Conservation (phyloP, 2,888 invertebrate genomes). For the Brachypalpus laphriformis region DNA sequence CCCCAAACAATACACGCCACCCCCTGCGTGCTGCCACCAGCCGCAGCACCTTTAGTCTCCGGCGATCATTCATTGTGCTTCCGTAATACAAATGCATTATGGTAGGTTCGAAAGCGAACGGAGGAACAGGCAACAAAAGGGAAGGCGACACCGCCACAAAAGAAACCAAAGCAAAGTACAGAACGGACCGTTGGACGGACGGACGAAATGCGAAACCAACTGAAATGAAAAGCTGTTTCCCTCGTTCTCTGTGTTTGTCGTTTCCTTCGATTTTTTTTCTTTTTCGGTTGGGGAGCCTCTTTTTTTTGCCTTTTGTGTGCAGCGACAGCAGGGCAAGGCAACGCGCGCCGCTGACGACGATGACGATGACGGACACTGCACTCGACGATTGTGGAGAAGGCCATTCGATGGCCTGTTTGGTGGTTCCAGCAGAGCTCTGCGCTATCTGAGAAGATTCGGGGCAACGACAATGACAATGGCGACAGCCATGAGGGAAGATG, state of each 20-base stretch:
- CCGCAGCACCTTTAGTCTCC: background rate
- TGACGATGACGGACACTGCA: constrained; percentile 45
- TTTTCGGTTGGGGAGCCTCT: background rate
- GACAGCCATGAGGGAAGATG: constrained; percentile 47
- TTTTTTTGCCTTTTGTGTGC: background rate
- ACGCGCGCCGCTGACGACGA: constrained; percentile 46
- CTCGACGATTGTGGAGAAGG: constrained; percentile 56
- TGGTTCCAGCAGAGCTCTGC: constrained; percentile 5
- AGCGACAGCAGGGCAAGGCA: constrained; percentile 19
- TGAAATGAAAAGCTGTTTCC: constrained; percentile 62
- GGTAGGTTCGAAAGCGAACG: constrained; percentile 52
- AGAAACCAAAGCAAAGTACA: background rate
- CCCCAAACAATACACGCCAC: background rate
- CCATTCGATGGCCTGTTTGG: constrained; percentile 56
- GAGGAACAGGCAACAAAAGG: constrained; percentile 39
- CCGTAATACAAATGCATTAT: constrained; percentile 56
- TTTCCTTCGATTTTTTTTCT: background rate
- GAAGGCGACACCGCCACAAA: constrained; percentile 46
- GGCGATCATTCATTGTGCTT: constrained; percentile 51
- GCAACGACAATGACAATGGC: constrained; percentile 58
- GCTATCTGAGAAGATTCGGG: constrained; percentile 42
- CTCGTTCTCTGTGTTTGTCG: constrained; percentile 10
- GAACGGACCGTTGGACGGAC: too few relatives aligned
- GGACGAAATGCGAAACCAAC: constrained; percentile 49
- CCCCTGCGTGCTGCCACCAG: background rate